Evolutionary conservation across 2,888 invertebrate species (phyloP).

Genomic region (Caradrina kadenii): DNA sequence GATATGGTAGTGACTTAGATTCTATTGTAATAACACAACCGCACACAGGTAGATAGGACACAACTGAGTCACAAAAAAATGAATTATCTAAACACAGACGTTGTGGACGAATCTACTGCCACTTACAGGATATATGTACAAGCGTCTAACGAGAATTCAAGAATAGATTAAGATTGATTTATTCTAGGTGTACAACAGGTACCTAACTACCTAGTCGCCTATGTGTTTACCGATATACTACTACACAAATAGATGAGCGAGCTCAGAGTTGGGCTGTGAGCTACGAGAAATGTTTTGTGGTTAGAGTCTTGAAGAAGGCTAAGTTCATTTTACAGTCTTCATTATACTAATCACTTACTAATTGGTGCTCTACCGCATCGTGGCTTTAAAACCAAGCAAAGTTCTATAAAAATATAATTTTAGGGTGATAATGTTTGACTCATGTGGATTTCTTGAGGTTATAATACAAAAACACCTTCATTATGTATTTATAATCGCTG

Average conservation of each 20-base stretch:
- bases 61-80: background rate
- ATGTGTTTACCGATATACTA: conserved; percentile 20
- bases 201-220: background rate
- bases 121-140: background rate
- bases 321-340: conserved; percentile 48
- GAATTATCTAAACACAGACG: background rate
- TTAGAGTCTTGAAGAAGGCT: conserved; percentile 27
- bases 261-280: conserved; percentile 9
- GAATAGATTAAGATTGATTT: background rate
- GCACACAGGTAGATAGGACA: background rate
- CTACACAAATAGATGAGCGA: conserved; percentile 18
- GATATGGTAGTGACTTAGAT: background rate
- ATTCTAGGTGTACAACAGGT: too few species aligned
- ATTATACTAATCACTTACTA: conserved; percentile 49
- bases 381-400: conserved; percentile 16
- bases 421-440: conserved; percentile 6
- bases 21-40: background rate
- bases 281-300: conserved; percentile 26
- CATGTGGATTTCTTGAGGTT: background rate
- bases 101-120: conserved; percentile 7
- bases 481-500: background rate
- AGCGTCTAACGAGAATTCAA: background rate
- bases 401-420: conserved; percentile 23
- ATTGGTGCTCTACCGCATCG: conserved; percentile 45
- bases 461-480: background rate